phyloP scores from a whole-genome alignment of 53 echinoderm and acorn worm genomes.

The Luidia sarsii region DNA sequence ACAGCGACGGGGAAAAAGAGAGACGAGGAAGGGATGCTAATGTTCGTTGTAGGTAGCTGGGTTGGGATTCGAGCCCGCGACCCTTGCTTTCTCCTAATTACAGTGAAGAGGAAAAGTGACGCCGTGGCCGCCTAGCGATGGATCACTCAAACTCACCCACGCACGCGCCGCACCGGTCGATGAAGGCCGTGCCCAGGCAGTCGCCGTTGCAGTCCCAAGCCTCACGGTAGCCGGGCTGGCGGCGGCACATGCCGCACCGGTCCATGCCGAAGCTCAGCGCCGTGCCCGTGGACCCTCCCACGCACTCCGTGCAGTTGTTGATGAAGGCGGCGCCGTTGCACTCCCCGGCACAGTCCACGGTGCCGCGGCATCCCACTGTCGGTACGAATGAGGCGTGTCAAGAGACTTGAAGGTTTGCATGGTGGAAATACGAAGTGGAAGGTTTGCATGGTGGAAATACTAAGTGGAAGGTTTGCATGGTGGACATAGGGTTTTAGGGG shows the following conservation, averaged over 20 bases:
- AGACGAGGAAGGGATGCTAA: too few species aligned
- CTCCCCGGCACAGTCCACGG: slow-evolving; percentile 71
- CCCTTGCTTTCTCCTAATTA: too few species aligned
- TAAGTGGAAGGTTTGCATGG: too few species aligned
- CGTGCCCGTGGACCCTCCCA: slow-evolving; percentile 73
- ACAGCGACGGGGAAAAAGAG: too few species aligned
- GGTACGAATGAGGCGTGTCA: slow-evolving; percentile 59
- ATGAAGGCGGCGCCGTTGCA: slow-evolving; percentile 75
- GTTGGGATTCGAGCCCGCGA: too few species aligned
- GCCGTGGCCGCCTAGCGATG: too few species aligned
- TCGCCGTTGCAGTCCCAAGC: slow-evolving; percentile 84
- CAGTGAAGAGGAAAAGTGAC: too few species aligned
- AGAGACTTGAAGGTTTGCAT: slow-evolving; percentile 48
- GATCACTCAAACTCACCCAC: slow-evolving; percentile 86
- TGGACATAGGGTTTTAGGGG: neutral
- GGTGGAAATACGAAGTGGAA: too few species aligned
- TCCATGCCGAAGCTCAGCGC: slow-evolving; percentile 69
- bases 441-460: too few species aligned
- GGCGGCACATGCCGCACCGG: slow-evolving; percentile 71
- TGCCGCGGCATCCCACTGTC: slow-evolving; percentile 58
- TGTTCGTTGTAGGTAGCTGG: too few species aligned
- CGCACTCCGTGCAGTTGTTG: slow-evolving; percentile 88
- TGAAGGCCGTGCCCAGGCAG: slow-evolving; percentile 72
- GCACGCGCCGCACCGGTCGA: slow-evolving; percentile 75
- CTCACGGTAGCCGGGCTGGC: slow-evolving; percentile 55